Evolutionary conservation across 2,888 invertebrate species (phyloP).

Genomic region (Phaedon cochleariae): DNA sequence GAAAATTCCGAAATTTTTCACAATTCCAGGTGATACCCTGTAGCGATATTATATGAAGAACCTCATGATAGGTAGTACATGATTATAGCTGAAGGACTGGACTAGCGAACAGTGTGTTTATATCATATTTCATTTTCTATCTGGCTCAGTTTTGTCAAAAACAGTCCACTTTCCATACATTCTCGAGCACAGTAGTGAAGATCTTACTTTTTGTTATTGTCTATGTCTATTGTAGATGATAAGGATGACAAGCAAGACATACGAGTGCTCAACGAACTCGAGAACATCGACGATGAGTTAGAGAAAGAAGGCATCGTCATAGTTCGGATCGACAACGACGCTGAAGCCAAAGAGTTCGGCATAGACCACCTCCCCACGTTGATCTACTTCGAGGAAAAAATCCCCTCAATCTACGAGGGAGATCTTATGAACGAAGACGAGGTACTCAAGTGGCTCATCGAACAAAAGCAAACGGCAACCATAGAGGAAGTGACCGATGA

Average conservation of each 20-base stretch:
- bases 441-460: conserved; percentile 87
- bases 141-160: too few relatives aligned
- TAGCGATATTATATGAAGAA: too few relatives aligned
- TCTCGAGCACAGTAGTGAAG: too few relatives aligned
- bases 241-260: conserved; percentile 91
- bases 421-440: conserved; percentile 92
- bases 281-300: conserved; percentile 91
- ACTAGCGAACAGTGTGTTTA: too few relatives aligned
- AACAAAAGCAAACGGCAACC: conserved; percentile 89
- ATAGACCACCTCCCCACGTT: conserved; percentile 87
- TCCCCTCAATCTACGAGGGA: conserved; percentile 90
- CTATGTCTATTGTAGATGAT: conserved; percentile 79
- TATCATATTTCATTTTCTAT: too few relatives aligned
- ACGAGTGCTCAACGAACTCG: conserved; percentile 85
- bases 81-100: too few relatives aligned
- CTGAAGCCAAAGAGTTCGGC: conserved; percentile 89
- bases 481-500: conserved; percentile 95
- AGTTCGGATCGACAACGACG: conserved; percentile 88
- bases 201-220: too few relatives aligned
- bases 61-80: too few relatives aligned
- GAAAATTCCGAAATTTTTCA: too few relatives aligned
- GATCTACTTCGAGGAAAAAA: conserved; percentile 90
- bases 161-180: too few relatives aligned
- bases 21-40: too few relatives aligned
- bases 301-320: conserved; percentile 91